A percentile compares a stretch with the other conserved stretches of the same genome.
Evolutionary conservation across 2,797 vertebrate genomes (phyloP).

Genomic region (Alfaro cultratus): DNA sequence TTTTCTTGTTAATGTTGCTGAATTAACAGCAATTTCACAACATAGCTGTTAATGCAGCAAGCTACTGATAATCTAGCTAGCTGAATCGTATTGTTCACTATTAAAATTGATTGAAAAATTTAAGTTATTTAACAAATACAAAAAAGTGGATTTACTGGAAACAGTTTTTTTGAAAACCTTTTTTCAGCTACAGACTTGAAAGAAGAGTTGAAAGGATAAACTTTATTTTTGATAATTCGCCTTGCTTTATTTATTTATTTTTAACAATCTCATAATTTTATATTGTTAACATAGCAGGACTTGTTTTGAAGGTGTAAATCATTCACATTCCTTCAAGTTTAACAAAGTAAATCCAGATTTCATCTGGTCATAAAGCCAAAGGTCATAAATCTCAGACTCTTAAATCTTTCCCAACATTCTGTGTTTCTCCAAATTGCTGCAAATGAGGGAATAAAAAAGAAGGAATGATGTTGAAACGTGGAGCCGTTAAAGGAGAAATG

Average conservation of each 20-base stretch:
- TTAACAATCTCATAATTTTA: background rate
- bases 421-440: conserved; percentile 18
- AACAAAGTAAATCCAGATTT: background rate
- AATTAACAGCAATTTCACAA: too few relatives aligned
- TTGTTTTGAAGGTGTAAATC: background rate
- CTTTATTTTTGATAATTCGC: background rate
- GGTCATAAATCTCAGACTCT: background rate
- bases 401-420: background rate
- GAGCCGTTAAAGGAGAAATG: conserved; percentile 63
- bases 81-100: background rate
- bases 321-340: background rate
- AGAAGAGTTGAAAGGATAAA: background rate
- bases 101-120: background rate
- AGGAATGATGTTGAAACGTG: conserved; percentile 49
- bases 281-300: background rate
- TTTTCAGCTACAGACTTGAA: background rate
- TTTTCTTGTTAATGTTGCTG: too few relatives aligned
- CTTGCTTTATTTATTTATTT: background rate
- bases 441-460: conserved; percentile 51
- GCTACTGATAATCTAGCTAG: too few relatives aligned
- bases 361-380: background rate
- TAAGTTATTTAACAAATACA: background rate
- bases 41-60: too few relatives aligned
- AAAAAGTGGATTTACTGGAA: background rate
- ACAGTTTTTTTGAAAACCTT: background rate